Conservation (phyloP, 2,797 vertebrate species). For the Microhierax caerulescens region DNA sequence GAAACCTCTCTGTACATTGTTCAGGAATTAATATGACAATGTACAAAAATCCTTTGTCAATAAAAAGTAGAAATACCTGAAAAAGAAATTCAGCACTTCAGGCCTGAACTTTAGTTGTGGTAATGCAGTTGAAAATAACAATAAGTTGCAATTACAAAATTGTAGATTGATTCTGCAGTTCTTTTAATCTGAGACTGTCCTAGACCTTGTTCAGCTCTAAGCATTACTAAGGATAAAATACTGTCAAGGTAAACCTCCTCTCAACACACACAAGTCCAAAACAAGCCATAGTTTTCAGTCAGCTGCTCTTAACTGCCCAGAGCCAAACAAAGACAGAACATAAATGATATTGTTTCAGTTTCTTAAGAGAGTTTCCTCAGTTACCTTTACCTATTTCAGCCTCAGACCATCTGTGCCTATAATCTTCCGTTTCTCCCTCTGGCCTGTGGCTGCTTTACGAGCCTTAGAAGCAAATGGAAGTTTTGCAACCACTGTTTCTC, state of each 20-base stretch:
- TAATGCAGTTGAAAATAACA: not conserved
- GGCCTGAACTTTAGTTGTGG: not conserved
- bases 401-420: conserved; percentile 16
- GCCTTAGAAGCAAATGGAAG: conserved; percentile 21
- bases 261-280: not conserved
- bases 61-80: not conserved
- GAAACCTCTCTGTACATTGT: not conserved
- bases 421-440: conserved; percentile 14
- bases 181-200: not conserved
- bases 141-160: not conserved
- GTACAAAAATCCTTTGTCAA: not conserved
- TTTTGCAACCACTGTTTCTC: not conserved
- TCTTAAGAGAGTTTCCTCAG: conserved; percentile 12
- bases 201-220: not conserved
- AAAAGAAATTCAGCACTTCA: not conserved
- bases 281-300: not conserved
- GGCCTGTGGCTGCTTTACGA: conserved; percentile 2
- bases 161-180: not conserved
- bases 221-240: not conserved
- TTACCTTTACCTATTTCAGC: conserved; percentile 15
- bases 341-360: not conserved
- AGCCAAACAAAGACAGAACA: not conserved
- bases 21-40: not conserved
- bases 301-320: not conserved
- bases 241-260: not conserved